Evolutionary conservation across 1,140 invertebrate species (phyloP).

Genomic region (Lutraria rhynchaena): DNA sequence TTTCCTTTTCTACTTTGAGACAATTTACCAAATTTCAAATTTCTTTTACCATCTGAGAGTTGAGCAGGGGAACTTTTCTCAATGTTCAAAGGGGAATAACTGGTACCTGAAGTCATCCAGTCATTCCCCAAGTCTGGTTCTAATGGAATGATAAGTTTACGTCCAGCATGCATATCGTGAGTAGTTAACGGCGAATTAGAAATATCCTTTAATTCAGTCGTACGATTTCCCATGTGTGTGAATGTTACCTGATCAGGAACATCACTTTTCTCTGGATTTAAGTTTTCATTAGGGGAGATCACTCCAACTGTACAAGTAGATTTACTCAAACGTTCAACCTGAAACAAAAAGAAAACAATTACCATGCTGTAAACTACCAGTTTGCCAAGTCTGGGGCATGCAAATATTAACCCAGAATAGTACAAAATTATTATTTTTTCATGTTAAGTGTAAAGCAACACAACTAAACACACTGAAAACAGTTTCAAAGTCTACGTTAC

Average conservation of each 20-base stretch:
- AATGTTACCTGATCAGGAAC: background rate
- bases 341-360: background rate
- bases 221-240: slow-evolving; percentile 2
- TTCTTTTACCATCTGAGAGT: background rate
- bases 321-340: slow-evolving; percentile 49
- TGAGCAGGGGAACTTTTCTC: background rate
- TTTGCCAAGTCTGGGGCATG: background rate
- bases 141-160: slow-evolving; percentile 53
- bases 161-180: slow-evolving; percentile 9
- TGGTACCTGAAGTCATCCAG: background rate
- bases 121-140: slow-evolving; percentile 28
- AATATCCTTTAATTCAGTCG: slow-evolving; percentile 49
- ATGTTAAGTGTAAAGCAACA: background rate
- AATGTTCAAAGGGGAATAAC: slow-evolving; percentile 13
- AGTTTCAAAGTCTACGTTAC: no score
- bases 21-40: slow-evolving; percentile 12
- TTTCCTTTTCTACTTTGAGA: slow-evolving; percentile 22
- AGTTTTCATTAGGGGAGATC: slow-evolving; percentile 41
- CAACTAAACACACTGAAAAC: no score
- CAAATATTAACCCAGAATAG: background rate
- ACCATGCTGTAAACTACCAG: no score
- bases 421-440: background rate
- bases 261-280: slow-evolving; percentile 25
- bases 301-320: slow-evolving; percentile 33
- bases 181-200: slow-evolving; percentile 42